Conservation (phyloP, 2,888 invertebrate genomes). For the Lithodes maja region DNA sequence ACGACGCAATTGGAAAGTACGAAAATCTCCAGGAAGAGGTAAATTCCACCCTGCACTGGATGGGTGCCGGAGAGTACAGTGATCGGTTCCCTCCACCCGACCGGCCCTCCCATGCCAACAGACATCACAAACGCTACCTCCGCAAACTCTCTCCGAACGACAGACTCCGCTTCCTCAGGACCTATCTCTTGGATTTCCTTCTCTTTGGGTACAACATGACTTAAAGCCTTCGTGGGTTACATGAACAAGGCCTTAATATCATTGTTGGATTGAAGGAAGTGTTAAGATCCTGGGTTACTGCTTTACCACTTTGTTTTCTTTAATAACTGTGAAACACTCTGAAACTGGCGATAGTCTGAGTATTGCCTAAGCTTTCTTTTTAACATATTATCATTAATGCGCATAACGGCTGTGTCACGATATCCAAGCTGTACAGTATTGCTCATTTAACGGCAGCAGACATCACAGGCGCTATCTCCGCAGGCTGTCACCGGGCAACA, state of each 20-base stretch:
- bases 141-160: conserved; percentile 20
- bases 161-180: conserved; percentile 40
- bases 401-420: too few relatives aligned
- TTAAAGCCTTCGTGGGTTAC: neutral
- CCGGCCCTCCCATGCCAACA: conserved; percentile 33
- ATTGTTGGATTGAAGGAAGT: too few relatives aligned
- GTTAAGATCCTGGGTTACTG: too few relatives aligned
- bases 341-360: too few relatives aligned
- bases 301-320: too few relatives aligned
- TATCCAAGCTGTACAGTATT: too few relatives aligned
- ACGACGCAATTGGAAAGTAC: conserved; percentile 51
- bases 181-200: conserved; percentile 50
- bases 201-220: conserved; percentile 58
- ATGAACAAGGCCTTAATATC: neutral
- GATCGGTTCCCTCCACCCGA: conserved; percentile 33
- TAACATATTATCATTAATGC: too few relatives aligned
- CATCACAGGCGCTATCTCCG: conserved; percentile 11
- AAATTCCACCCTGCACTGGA: conserved; percentile 42
- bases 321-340: too few relatives aligned
- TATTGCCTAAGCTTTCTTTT: too few relatives aligned
- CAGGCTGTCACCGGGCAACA: conserved; percentile 19
- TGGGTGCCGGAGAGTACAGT: conserved; percentile 37
- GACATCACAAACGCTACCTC: conserved; percentile 8
- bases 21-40: conserved; percentile 50
- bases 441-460: conserved; percentile 16